A percentile compares a stretch with the other conserved stretches of the same genome.
Conservation (phyloP, 2,113 vertebrate species). For the Microcebus ravelobensis region DNA sequence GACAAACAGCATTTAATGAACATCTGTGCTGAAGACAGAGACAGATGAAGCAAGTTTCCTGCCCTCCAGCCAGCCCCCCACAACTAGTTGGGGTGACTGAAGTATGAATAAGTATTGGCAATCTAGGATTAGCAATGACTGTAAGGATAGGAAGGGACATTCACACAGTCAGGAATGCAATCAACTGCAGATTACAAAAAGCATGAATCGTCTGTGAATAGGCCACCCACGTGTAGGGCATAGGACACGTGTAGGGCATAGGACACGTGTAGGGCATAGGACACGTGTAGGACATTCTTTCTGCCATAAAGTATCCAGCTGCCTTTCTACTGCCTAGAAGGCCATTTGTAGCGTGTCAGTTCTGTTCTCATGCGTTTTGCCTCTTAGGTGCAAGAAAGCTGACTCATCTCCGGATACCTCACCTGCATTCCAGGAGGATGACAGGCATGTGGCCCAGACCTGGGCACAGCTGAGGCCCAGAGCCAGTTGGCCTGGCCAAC, state of each 20-base stretch:
- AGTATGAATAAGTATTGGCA: not conserved
- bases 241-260: not conserved
- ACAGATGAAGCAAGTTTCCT: not conserved
- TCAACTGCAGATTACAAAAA: not conserved
- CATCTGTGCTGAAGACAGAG: not conserved
- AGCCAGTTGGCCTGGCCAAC: not conserved
- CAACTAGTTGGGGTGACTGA: not conserved
- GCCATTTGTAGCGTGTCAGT: not conserved
- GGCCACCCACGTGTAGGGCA: not conserved
- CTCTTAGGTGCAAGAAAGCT: not conserved
- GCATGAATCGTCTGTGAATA: not conserved
- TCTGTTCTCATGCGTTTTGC: not conserved
- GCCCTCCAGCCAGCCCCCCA: not conserved
- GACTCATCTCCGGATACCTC: not conserved
- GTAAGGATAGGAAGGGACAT: not conserved
- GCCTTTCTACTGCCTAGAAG: not conserved
- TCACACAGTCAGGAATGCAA: not conserved
- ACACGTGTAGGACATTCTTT: too few relatives aligned
- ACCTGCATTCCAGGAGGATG: not conserved
- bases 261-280: not conserved
- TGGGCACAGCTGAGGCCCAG: not conserved
- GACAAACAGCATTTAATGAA: not conserved
- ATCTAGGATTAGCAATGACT: not conserved
- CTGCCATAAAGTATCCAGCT: not conserved
- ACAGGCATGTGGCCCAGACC: not conserved